Evolutionary conservation across 2,797 vertebrate genomes (phyloP), one percentile per base, ranked within the genome.

Genomic region (Ctenopoma multispine): DNA sequence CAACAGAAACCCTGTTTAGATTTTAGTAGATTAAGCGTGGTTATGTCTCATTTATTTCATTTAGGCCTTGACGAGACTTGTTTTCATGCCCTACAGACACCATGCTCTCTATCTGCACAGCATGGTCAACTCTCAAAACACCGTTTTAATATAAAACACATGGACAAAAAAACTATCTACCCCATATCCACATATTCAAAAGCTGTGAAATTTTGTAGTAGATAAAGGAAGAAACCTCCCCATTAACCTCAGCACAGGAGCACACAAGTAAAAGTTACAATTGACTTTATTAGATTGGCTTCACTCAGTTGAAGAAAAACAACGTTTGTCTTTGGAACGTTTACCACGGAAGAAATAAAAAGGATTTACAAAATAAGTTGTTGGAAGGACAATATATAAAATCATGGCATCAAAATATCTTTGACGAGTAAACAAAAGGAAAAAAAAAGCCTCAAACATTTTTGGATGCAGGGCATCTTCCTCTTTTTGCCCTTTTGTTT

Each of bases 391-490:
- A 91, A 87, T 83, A 89, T 89, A 91, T 82, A 91, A 91, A 92
- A 93, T 81, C 87, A 92, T 89, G 79, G 83, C 88, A 92, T 91
- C 63, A 91, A 90, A 92, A 90, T 85, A 89, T 86, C 72, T 91
- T 90, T 90, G 72, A 90, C 87, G 92, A 90, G 67, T 84, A 84
- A 74, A 85, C 58, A 80, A 95, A 94, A 9, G 5, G 91, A 79
- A 64, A 64, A 50, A 92, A 94, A 95, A 83, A 90, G 88, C 95
- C 95, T 96, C 95, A 97, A 96, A 94, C 91, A 88, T 83, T 91
- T 91, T 92, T 88, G 87, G 89, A 95, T 95, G 95, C 94, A 88
- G 96, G 96, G 95, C 94, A 94, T 91, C 92, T 94, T 94, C 87
- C 70, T 82, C 43, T 74, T 92, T 92, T 94, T 89, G 92, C 96